These are phyloP conservation scores for Furcifer pardalis DNA, from an alignment of 2,797 vertebrate genomes.

Conservation along the genomic window DNA sequence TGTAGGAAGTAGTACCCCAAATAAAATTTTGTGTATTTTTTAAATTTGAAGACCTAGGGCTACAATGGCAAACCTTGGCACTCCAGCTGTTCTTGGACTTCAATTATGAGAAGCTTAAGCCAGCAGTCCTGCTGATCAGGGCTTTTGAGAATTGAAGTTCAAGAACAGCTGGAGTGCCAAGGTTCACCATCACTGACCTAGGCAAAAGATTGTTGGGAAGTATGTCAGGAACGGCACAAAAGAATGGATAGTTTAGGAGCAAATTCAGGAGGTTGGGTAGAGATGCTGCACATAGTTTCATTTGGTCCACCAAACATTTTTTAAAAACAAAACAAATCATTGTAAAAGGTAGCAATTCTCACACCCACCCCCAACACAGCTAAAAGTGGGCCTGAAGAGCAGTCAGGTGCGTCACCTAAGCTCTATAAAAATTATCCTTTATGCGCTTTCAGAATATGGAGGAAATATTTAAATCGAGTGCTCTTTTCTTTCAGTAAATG, in stretches of 20 bases:
- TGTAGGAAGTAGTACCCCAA: too few species aligned
- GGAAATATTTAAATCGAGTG: slow-evolving; percentile 60
- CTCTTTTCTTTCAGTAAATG: slow-evolving; percentile 67
- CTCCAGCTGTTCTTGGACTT: too few species aligned
- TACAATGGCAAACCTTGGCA: too few species aligned
- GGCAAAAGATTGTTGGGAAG: not conserved
- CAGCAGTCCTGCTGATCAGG: too few species aligned
- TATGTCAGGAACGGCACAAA: not conserved
- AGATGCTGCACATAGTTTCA: too few species aligned
- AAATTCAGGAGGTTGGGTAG: not conserved
- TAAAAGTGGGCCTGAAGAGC: not conserved
- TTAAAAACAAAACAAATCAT: not conserved
- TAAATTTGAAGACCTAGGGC: too few species aligned
- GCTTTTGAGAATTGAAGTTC: too few species aligned
- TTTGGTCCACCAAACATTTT: not conserved
- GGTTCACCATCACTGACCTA: too few species aligned
- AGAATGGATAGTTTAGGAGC: not conserved
- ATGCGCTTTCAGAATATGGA: slow-evolving; percentile 55
- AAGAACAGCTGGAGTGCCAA: too few species aligned
- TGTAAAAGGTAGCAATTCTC: not conserved
- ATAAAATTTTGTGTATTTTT: not conserved
- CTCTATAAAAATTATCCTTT: slow-evolving; percentile 40
- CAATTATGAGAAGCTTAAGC: too few species aligned
- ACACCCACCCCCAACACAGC: too few species aligned
- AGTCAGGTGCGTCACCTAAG: not conserved